Evolutionary conservation across 2,888 invertebrate genomes (phyloP), one percentile per base, ranked within the genome.

Genomic region (Melanchra persicariae): DNA sequence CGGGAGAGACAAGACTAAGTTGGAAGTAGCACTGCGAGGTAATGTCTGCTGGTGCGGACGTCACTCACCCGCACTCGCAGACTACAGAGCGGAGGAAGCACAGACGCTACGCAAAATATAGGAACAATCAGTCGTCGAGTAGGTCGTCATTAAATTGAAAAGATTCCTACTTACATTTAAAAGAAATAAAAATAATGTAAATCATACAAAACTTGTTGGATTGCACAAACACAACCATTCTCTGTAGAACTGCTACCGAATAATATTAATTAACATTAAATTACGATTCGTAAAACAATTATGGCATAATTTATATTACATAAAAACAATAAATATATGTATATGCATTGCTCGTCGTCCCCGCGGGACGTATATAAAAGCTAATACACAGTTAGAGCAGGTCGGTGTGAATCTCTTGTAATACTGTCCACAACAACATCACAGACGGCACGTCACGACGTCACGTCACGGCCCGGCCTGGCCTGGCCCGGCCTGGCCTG

Each of bases 281-380:
- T 92, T 93, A 93, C 91, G 91, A 87, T 89, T 91, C 88, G 92
- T 93, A 93, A 93, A 93, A 93, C 91, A 91, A 92, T 91, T 94
- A 94, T 94, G 94, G 94, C 94, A 93, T 94, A 93, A 92, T 91
- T 92, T 92, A 93, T 89, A 91, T 87, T 86, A 90, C 81, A 88
- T 83, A 88, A 90, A 91, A 91, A 91, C 88, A 93, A 93, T 93
- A 94, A 93, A 93, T 92, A 84, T 84, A 78, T 84, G 81, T 80
- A 77, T 80, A 93, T 90, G 90, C 90, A 89, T 91, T 87, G 90
- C 85, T 83, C 85, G 87, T 80, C 84, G 79, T 83, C 87, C 84
- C 81, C 54, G 69, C 74, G 79, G 75, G 76, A 67, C 78, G 15
- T 73, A 69, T 77, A 76, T 70, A 77, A 77, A 73, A 81, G 80